phyloP scores from a whole-genome alignment of 2,113 vertebrate species.

The Hyla sarda region DNA sequence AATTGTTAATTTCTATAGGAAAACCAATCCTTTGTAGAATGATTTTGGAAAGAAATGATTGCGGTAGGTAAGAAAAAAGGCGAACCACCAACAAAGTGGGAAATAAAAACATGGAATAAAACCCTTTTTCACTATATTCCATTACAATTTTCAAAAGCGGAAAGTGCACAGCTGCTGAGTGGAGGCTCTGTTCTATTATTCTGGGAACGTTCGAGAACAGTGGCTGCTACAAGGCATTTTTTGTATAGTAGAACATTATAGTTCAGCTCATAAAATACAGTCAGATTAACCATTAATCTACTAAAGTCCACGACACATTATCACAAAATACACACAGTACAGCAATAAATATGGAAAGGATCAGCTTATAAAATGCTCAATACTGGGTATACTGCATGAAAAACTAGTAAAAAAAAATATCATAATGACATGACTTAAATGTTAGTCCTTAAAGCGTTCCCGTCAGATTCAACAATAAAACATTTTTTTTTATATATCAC shows the following conservation, averaged over 20 bases:
- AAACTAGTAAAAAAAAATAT: no score
- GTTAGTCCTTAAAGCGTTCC: no score
- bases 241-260: neutral
- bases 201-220: conserved; percentile 33
- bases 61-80: conserved; percentile 62
- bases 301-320: neutral
- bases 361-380: neutral
- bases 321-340: neutral
- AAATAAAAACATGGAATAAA: conserved; percentile 57
- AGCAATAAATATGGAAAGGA: neutral
- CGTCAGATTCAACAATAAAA: no score
- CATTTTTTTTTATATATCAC: no score
- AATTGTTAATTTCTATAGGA: conserved; percentile 66
- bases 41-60: conserved; percentile 64
- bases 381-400: neutral
- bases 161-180: conserved; percentile 45
- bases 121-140: conserved; percentile 54
- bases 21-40: conserved; percentile 65
- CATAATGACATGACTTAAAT: neutral
- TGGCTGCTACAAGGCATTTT: conserved; percentile 25
- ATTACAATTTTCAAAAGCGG: conserved; percentile 43
- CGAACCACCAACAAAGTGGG: conserved; percentile 64
- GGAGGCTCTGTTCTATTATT: conserved; percentile 38
- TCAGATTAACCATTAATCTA: neutral
- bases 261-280: neutral